These are phyloP conservation scores for Salvator merianae DNA, from an alignment of 2,113 vertebrate species.

Conservation along the genomic window DNA sequence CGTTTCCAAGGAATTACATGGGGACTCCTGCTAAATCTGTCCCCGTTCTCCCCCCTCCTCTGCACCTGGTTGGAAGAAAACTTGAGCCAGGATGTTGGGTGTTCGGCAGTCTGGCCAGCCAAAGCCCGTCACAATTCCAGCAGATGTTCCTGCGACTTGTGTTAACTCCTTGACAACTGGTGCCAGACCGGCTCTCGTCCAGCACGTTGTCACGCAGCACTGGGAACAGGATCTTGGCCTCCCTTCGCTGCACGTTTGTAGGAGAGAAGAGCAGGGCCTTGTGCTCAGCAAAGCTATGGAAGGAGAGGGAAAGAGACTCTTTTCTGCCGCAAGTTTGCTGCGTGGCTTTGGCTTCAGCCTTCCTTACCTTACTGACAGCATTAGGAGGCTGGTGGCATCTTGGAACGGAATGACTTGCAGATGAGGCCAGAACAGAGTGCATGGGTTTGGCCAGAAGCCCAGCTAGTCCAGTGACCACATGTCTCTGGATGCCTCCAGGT, in stretches of 20 bases:
- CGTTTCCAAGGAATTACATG: background rate
- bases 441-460: too few relatives aligned
- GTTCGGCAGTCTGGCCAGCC: slow-evolving; percentile 33
- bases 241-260: slow-evolving; percentile 32
- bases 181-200: slow-evolving; percentile 61
- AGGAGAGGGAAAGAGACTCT: accelerated
- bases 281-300: background rate
- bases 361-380: background rate
- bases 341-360: background rate
- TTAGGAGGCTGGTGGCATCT: background rate
- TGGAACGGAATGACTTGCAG: background rate
- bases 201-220: slow-evolving; percentile 61
- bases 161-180: background rate
- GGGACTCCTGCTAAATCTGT: slow-evolving; percentile 26
- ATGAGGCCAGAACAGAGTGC: too few relatives aligned
- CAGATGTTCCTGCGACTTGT: slow-evolving; percentile 64
- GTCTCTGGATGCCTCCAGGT: background rate
- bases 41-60: background rate
- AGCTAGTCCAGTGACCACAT: background rate
- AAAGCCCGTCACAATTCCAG: slow-evolving; percentile 32
- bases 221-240: slow-evolving; percentile 36
- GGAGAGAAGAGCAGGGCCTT: slow-evolving; percentile 15
- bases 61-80: slow-evolving; percentile 37
- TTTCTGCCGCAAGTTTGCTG: background rate
- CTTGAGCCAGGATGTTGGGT: slow-evolving; percentile 40